phyloP scores from a whole-genome alignment of 1,140 invertebrate genomes.

The Gonioctena quinquepunctata region DNA sequence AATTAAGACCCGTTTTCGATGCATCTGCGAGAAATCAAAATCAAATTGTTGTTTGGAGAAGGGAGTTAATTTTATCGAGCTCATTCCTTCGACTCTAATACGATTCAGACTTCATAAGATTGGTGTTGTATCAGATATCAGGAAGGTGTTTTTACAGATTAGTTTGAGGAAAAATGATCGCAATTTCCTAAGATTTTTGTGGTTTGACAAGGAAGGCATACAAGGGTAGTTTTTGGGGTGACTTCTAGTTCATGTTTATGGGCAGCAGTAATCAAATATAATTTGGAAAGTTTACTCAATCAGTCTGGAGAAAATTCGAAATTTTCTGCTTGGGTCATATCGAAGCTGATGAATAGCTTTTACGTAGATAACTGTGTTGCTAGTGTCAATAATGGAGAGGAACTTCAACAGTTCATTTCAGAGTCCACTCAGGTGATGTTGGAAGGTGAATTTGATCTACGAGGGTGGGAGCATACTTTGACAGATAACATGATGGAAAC shows the following conservation, averaged over 20 bases:
- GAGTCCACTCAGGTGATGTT: conserved; percentile 22
- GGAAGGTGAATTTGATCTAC: conserved; percentile 37
- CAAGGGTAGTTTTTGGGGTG: conserved; percentile 46
- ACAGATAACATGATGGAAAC: no score
- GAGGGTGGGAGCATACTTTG: conserved; percentile 36
- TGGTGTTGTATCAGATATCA: conserved; percentile 52
- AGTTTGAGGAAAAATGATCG: conserved; percentile 37
- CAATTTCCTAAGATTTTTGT: conserved; percentile 50
- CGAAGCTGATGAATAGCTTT: conserved; percentile 21
- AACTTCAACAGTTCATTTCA: conserved; percentile 28
- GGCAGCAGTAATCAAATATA: conserved; percentile 36
- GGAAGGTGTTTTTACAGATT: no score
- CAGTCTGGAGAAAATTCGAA: not conserved
- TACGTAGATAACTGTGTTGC: conserved; percentile 46
- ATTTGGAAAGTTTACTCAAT: not conserved
- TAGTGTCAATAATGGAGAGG: conserved; percentile 22
- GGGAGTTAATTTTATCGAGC: conserved; percentile 48
- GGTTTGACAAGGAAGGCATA: conserved; percentile 40
- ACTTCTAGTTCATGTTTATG: conserved; percentile 48
- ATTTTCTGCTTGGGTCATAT: conserved; percentile 5
- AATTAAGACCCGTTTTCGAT: conserved; percentile 35
- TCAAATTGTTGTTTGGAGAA: conserved; percentile 53
- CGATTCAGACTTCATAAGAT: conserved; percentile 44
- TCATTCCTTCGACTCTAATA: conserved; percentile 48
- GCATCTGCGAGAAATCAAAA: conserved; percentile 40